These are phyloP conservation scores for Sanderia malayensis DNA, from an alignment of 30 jellyfish, hydroid and myxozoan species.

Conservation along the genomic window DNA sequence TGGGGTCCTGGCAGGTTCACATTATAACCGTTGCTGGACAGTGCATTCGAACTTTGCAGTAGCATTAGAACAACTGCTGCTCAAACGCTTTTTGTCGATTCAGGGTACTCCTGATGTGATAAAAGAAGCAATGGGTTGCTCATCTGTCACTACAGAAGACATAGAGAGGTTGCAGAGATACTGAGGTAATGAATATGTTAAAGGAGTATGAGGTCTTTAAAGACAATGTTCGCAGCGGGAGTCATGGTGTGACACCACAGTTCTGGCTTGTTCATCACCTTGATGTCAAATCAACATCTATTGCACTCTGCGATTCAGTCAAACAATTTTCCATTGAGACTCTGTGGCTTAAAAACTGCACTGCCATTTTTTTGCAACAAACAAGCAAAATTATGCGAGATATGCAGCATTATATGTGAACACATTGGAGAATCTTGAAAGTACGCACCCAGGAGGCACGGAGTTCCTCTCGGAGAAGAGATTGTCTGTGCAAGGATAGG, in stretches of 20 bases:
- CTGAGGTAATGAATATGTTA: conserved; percentile 13
- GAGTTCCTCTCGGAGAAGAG: background rate
- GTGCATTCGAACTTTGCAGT: conserved; percentile 32
- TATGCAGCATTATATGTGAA: conserved; percentile 32
- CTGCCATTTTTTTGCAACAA: conserved; percentile 11
- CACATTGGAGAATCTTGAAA: conserved; percentile 9
- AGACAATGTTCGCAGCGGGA: conserved; percentile 21
- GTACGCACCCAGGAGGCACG: conserved; percentile 15
- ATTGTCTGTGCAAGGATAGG: background rate
- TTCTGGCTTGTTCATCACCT: conserved; percentile 41
- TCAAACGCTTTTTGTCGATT: conserved; percentile 18
- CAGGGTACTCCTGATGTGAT: conserved; percentile 10
- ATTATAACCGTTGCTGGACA: conserved; percentile 49
- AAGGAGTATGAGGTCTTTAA: conserved; percentile 25
- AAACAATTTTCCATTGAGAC: conserved; percentile 32
- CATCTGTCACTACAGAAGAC: conserved; percentile 29
- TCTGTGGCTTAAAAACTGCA: conserved; percentile 17
- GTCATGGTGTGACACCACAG: conserved; percentile 38
- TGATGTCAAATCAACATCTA: conserved; percentile 28
- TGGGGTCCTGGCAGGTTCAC: conserved; percentile 59
- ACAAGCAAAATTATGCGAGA: conserved; percentile 27
- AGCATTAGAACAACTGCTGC: conserved; percentile 38
- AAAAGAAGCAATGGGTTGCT: conserved; percentile 8
- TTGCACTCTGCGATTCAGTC: conserved; percentile 31
- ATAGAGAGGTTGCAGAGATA: conserved; percentile 18